Evolutionary conservation across 2,797 vertebrate genomes (phyloP), one percentile per base, ranked within the genome.

Genomic region (Molossus molossus): DNA sequence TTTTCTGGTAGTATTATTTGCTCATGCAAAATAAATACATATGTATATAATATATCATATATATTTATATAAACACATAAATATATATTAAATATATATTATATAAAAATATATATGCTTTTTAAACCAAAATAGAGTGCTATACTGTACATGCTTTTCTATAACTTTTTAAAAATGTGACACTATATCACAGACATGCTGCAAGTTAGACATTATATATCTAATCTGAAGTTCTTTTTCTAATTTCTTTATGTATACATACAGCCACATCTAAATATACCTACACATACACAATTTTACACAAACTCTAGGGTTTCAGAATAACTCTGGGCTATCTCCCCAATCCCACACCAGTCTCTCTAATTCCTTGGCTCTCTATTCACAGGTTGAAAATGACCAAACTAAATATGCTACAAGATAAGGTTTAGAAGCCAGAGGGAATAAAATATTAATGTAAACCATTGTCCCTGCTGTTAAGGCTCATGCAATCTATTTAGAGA

Each of bases 381-480:
- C 72, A 83, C 17, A 81, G 33, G 58, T 55, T 87, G 65, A 93
- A 95, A 96, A 94, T 67, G 7, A 76, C 70, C 67, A 60, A 94
- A 80, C 40, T 69, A 72, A 87, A n/a, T 64, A 75, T 57, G 6
- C n/a, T 76, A 13, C 13, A 40, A 48, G n/a, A 64, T 62, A 90
- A 95, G 57, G 25, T 67, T 91, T 48, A 85, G 55, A 93, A 91
- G 45, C 15, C 80, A 91, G 57, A 95, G 65, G 37, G 48, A 81
- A 72, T 84, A 81, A 84, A 94, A 53, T 37, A 81, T 94, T 75
- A 89, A 84, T 87, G 15, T n/a, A 94, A 90, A 88, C 73, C 25
- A 72, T 10, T 48, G 27, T 72, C 65, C n/a, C 72, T 77, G 57
- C 75, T 92, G 15, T 60, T 65, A 86, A 75, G 40, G 70, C 21